Evolutionary conservation across 2,797 vertebrate genomes (phyloP), one percentile per base, ranked within the genome.

Genomic region (Buphagus erythrorhynchus): DNA sequence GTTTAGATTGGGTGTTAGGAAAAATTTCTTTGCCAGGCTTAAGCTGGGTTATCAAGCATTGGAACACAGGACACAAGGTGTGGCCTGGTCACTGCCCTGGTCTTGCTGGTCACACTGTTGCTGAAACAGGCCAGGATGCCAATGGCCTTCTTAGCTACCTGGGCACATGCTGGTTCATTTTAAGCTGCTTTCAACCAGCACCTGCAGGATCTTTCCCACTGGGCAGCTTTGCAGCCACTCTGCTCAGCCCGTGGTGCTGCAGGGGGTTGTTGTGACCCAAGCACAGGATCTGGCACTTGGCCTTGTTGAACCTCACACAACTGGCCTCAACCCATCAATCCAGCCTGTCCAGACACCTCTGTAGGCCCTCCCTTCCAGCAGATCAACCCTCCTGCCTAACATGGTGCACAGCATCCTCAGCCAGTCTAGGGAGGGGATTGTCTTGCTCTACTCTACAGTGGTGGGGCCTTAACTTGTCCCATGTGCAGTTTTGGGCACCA

Each of bases 331-430:
- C 10, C 42, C 29, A 29, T 55, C 42, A 54, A 11, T 83, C 24
- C 58, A 63, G 16, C 35, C 31, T 48, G 25, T 73, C 59, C 31
- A 65, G 35, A 57, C 6, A 7, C 20, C 35, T 42, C 69, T 42
- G 16, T 26, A 48, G 20, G 26, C 20, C 26, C 69, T 65, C 3
- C 25, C 35, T 29, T 57, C 35, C 31, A 57, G 13, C 42, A 49
- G 25, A 26, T 65, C 13, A 35, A 2, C 31, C 21, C 9, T 62
- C 21, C n/a, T 35, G 16, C 51, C 49, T 33, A 17, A 3, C 0
- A 0, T 65, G 49, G 10, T 73, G 49, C 42, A 45, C 38, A 73
- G 25, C 69, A 42, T 65, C 25, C 2, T 20, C 13, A 57, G 35
- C 31, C 20, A 31, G 35, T 21, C 35, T 57, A 9, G 25, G 25